Evolutionary conservation across 1,140 invertebrate genomes (phyloP).

Genomic region (Apis dorsata): DNA sequence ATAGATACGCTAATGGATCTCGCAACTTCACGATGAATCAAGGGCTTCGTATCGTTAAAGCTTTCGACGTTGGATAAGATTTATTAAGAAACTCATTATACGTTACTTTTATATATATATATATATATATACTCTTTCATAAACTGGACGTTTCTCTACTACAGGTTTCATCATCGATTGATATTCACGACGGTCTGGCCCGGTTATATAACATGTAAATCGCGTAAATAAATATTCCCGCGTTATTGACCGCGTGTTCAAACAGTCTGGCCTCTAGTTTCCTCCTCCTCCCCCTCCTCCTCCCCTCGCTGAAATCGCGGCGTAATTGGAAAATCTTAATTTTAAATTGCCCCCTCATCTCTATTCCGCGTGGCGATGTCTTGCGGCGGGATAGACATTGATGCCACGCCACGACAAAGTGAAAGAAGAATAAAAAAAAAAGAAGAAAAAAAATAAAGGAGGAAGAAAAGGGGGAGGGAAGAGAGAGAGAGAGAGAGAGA

Average conservation of each 20-base stretch:
- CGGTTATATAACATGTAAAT: slow-evolving; percentile 26
- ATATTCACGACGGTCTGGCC: not conserved
- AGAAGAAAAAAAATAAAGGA: too few species aligned
- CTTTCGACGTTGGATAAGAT: slow-evolving; percentile 10
- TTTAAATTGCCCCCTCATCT: slow-evolving; percentile 32
- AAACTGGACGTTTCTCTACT: not conserved
- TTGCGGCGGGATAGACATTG: slow-evolving; percentile 12
- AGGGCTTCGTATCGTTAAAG: not conserved
- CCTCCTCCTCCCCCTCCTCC: too few species aligned
- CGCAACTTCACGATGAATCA: not conserved
- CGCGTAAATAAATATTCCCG: slow-evolving; percentile 21
- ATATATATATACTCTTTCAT: not conserved
- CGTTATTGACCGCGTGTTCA: slow-evolving; percentile 10
- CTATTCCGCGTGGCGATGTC: slow-evolving; percentile 11
- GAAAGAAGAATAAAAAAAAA: not conserved
- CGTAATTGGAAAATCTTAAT: slow-evolving; percentile 51
- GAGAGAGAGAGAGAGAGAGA: too few species aligned
- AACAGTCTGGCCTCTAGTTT: not conserved
- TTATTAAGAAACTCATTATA: slow-evolving; percentile 44
- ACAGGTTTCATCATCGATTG: not conserved
- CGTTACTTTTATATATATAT: not conserved
- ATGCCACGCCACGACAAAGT: not conserved
- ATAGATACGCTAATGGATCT: not conserved
- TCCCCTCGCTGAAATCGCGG: not conserved
- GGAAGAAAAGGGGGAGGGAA: too few species aligned